Evolutionary conservation across 2,888 invertebrate genomes (phyloP), one percentile per base, ranked within the genome.

Genomic region (Hylaea fasciaria): DNA sequence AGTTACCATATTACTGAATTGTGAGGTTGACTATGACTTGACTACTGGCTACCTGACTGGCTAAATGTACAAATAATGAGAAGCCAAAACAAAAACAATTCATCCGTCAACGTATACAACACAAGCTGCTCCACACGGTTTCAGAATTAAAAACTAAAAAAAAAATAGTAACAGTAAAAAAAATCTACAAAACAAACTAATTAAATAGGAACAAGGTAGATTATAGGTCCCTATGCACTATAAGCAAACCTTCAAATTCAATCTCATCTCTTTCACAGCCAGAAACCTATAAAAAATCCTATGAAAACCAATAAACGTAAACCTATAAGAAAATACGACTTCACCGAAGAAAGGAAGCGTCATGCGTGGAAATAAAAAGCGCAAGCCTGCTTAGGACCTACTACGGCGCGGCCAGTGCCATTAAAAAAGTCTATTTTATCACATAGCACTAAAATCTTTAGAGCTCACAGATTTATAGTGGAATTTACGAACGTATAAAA

Each of bases 371-470:
- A 44, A 57, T 55, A 60, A 51, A 62, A 44, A 46, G 52, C 59
- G 28, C 58, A 55, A 54, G 51, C 55, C 64, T 64, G 63, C 62
- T 64, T 58, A 63, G 53, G 47, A 59, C 51, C 44, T 56, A 61
- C n/a, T 57, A 65, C 57, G 39, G 41, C 17, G 40, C 56, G 58
- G 62, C 10, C 64, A 51, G 52, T 52, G 64, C 60, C 70, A 62
- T 70, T 70, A 64, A 70, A 70, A 66, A 66, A 68, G 66, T 64
- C 65, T 62, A 66, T 70, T 70, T 68, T 68, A 70, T 68, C 68
- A 66, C 68, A 56, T 52, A 50, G 44, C 39, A 63, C 55, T 66
- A 69, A 68, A 69, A 64, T 58, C 62, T 62, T 62, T 62, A 64
- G 61, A 65, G 56, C 65, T 47, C 46, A 46, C 58, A 63, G 63